These are phyloP conservation scores for Diachrysia chrysitis DNA, from an alignment of 2,888 invertebrate genomes.

Conservation along the genomic window DNA sequence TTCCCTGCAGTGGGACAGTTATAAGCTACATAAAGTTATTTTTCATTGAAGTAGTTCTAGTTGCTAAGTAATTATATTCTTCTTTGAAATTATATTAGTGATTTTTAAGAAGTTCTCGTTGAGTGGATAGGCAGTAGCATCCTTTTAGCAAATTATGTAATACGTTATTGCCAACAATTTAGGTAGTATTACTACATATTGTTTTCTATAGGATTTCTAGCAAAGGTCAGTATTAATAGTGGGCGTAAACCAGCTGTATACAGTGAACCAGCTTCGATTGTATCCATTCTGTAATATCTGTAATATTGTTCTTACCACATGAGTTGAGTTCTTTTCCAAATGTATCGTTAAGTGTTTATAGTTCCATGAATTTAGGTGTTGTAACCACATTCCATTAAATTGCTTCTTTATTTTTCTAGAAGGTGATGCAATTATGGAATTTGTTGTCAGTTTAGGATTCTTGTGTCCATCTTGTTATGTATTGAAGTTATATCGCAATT, in stretches of 20 bases:
- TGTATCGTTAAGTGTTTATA: slow-evolving; percentile 8
- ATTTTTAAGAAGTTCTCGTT: neutral
- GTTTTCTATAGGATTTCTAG: neutral
- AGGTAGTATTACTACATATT: neutral
- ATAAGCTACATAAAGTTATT: neutral
- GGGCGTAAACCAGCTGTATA: neutral
- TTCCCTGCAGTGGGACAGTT: neutral
- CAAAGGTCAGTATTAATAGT: neutral
- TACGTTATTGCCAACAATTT: slow-evolving; percentile 1
- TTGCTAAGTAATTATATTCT: neutral
- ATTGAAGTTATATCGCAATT: neutral
- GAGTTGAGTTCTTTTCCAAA: slow-evolving; percentile 32
- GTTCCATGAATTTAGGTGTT: slow-evolving; percentile 20
- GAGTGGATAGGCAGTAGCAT: neutral
- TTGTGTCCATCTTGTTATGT: neutral
- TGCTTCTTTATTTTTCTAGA: slow-evolving; percentile 21
- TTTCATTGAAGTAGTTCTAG: neutral
- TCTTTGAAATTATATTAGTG: neutral
- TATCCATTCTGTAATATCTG: neutral
- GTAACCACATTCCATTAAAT: slow-evolving; percentile 31
- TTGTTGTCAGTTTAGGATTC: neutral
- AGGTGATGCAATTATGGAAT: slow-evolving; percentile 38
- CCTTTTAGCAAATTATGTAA: neutral
- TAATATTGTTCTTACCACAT: slow-evolving; percentile 16
- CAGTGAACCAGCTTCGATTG: neutral